Evolutionary conservation across 2,888 invertebrate genomes (phyloP).

Genomic region (Lasioglossum zephyrum): DNA sequence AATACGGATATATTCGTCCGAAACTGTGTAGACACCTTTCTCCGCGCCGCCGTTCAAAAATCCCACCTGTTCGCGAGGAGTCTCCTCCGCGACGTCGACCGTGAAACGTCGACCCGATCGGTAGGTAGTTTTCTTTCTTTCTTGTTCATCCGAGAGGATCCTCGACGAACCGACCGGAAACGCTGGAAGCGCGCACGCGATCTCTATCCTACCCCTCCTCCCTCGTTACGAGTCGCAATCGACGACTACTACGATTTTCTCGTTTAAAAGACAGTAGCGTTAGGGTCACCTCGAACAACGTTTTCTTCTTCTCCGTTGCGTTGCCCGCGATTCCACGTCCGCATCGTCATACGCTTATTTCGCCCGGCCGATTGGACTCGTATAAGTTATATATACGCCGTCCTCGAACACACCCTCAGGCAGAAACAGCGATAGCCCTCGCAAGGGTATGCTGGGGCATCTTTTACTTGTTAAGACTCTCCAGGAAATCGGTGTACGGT

Average conservation of each 20-base stretch:
- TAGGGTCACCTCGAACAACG: not conserved
- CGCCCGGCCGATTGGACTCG: not conserved
- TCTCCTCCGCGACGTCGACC: constrained; percentile 15
- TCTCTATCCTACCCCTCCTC: not conserved
- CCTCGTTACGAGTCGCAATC: not conserved
- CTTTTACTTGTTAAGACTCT: not conserved
- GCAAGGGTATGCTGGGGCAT: constrained; percentile 5
- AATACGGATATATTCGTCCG: not conserved
- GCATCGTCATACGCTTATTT: constrained; percentile 9
- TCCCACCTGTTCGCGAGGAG: constrained; percentile 16
- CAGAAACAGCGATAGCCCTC: not conserved
- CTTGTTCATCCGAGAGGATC: not conserved
- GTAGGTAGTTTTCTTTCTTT: not conserved
- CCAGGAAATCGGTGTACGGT: constrained; percentile 2
- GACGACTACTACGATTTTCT: not conserved
- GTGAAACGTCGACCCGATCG: not conserved
- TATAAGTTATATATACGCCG: not conserved
- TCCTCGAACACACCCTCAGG: not conserved
- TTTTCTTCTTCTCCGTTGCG: constrained; percentile 14
- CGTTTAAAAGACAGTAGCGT: constrained; percentile 68
- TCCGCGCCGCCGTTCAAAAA: constrained; percentile 5
- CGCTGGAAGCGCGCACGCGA: constrained; percentile 1
- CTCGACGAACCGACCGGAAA: constrained; percentile 17
- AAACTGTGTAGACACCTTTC: not conserved
- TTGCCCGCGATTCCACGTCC: not conserved